A percentile compares a stretch with the other conserved stretches of the same genome.
phyloP scores from a whole-genome alignment of 2,113 vertebrate species.

The Sylvicapra grimmia region DNA sequence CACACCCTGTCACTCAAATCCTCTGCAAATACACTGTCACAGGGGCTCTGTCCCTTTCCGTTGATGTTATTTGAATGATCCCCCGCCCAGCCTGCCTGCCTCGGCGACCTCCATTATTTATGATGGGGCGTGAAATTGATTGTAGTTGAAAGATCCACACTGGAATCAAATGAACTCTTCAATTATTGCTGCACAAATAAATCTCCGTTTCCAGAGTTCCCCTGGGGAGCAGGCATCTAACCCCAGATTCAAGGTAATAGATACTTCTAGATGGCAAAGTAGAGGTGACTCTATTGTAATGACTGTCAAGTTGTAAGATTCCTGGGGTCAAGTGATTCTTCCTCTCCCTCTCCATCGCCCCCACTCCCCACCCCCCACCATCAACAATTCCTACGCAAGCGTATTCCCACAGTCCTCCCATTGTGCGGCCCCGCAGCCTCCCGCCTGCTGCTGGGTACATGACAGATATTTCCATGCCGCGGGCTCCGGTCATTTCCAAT shows the following conservation, averaged over 20 bases:
- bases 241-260: conserved; percentile 71
- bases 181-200: conserved; percentile 79
- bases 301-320: conserved; percentile 47
- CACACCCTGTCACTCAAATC: conserved; percentile 62
- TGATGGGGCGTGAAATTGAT: conserved; percentile 82
- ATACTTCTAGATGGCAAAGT: conserved; percentile 58
- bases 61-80: conserved; percentile 64
- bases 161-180: conserved; percentile 86
- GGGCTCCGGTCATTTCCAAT: conserved; percentile 6
- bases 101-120: conserved; percentile 81
- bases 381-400: background rate
- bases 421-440: background rate
- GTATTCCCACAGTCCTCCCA: accelerated
- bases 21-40: conserved; percentile 64
- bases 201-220: conserved; percentile 71
- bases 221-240: conserved; percentile 64
- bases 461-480: conserved; percentile 37
- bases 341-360: accelerated
- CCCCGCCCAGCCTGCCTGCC: conserved; percentile 59
- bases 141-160: conserved; percentile 83
- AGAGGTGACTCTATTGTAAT: conserved; percentile 62
- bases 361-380: background rate
- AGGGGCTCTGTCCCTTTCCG: conserved; percentile 44
- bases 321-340: conserved; percentile 51
- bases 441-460: background rate